Conservation (phyloP, 2,888 invertebrate species). For the Deilephila porcellus region DNA sequence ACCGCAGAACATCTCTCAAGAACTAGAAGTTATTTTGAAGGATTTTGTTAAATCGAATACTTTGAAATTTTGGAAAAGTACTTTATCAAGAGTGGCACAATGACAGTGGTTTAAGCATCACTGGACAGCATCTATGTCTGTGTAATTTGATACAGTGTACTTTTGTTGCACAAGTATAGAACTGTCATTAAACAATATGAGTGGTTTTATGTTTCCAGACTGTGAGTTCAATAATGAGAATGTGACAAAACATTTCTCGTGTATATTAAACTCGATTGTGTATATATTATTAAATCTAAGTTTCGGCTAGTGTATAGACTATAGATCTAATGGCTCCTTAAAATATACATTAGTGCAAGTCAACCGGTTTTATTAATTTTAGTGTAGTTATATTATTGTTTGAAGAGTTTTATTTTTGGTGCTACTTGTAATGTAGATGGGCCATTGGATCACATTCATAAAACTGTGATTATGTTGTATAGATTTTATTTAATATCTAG, state of each 20-base stretch:
- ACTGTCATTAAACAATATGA: not conserved
- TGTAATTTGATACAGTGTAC: not conserved
- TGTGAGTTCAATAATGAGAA: not conserved
- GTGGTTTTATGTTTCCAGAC: not conserved
- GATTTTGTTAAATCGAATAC: constrained; percentile 65
- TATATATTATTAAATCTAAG: not conserved
- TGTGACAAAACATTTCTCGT: not conserved
- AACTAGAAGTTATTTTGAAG: constrained; percentile 57
- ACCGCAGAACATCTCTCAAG: constrained; percentile 58
- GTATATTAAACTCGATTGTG: not conserved
- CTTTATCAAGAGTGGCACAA: constrained; percentile 47
- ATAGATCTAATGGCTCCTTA: not conserved
- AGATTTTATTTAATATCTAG: not conserved
- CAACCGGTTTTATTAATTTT: not conserved
- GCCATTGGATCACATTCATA: constrained; percentile 20
- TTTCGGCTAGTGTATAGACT: not conserved
- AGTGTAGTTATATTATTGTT: not conserved
- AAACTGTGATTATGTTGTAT: constrained; percentile 27
- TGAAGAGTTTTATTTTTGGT: not conserved
- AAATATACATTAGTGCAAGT: not conserved
- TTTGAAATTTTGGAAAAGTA: constrained; percentile 60
- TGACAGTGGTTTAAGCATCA: constrained; percentile 79
- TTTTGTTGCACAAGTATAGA: not conserved
- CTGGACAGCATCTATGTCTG: too few relatives aligned
- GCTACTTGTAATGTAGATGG: constrained; percentile 3